Evolutionary conservation across 2,113 vertebrate species (phyloP).

Genomic region (Macroglossus sobrinus): DNA sequence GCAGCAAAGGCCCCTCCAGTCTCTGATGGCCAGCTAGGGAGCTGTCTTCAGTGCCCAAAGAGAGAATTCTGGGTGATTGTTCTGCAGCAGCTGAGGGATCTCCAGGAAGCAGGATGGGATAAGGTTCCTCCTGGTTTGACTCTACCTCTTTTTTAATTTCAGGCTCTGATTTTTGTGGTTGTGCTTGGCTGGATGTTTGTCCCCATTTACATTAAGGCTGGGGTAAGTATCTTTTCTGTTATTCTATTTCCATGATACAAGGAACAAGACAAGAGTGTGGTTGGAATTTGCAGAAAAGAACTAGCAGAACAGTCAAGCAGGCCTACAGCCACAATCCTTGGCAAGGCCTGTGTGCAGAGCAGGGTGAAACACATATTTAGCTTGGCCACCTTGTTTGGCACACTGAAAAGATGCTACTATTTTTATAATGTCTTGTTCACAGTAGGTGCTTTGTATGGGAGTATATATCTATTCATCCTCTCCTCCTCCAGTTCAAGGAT

Average conservation of each 20-base stretch:
- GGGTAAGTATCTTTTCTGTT: conserved; percentile 84
- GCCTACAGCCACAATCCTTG: background rate
- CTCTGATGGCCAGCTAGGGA: background rate
- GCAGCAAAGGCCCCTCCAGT: background rate
- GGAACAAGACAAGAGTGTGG: background rate
- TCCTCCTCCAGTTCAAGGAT: background rate
- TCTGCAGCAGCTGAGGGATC: background rate
- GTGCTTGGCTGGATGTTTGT: conserved; percentile 96
- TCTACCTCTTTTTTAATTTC: conserved; percentile 61
- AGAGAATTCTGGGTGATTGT: background rate
- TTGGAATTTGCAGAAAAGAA: background rate
- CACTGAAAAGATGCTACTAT: background rate
- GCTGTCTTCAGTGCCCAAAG: background rate
- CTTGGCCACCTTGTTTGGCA: background rate
- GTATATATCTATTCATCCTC: background rate
- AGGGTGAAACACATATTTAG: background rate
- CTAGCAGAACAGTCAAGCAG: background rate
- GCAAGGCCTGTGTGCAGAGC: background rate
- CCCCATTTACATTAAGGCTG: conserved; percentile 96
- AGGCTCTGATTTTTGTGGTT: conserved; percentile 93
- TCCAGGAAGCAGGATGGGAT: background rate
- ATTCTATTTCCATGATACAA: background rate
- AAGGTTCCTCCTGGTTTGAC: background rate
- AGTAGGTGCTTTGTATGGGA: background rate
- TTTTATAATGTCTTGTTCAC: background rate